phyloP scores from a whole-genome alignment of 92 coral and sea anemone species.

The Blastomussa wellsi region DNA sequence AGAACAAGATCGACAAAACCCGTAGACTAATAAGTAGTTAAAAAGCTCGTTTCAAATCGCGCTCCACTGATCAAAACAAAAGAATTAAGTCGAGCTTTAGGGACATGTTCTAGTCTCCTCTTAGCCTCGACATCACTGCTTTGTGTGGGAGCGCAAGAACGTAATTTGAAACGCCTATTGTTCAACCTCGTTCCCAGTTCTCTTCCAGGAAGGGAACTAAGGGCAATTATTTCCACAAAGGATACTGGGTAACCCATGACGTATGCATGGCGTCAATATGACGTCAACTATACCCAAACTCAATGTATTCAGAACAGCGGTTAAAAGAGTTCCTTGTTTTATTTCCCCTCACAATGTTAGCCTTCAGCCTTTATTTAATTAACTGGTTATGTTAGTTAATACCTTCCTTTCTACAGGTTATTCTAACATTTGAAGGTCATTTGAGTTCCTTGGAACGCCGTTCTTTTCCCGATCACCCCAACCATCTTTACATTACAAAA shows the following conservation, averaged over 20 bases:
- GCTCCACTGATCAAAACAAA: too few species aligned
- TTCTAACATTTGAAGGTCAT: background rate
- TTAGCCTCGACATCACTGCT: too few species aligned
- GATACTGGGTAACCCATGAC: background rate
- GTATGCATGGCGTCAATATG: background rate
- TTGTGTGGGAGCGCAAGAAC: too few species aligned
- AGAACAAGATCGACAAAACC: too few species aligned
- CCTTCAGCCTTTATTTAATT: background rate
- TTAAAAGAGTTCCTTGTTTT: background rate
- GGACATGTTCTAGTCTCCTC: too few species aligned
- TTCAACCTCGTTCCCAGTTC: background rate
- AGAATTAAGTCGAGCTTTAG: too few species aligned
- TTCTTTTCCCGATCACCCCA: background rate
- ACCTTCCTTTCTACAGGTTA: background rate
- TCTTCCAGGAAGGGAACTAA: background rate
- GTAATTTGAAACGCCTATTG: too few species aligned
- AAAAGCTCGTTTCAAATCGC: too few species aligned
- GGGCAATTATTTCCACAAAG: too few species aligned
- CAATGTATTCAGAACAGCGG: background rate
- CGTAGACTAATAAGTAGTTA: too few species aligned
- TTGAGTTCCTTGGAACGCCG: background rate
- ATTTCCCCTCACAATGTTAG: background rate
- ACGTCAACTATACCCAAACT: background rate
- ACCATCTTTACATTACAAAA: constrained; percentile 6
- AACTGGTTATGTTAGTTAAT: background rate